Evolutionary conservation across 2,888 invertebrate species (phyloP).

Genomic region (Orthonevra nobilis): DNA sequence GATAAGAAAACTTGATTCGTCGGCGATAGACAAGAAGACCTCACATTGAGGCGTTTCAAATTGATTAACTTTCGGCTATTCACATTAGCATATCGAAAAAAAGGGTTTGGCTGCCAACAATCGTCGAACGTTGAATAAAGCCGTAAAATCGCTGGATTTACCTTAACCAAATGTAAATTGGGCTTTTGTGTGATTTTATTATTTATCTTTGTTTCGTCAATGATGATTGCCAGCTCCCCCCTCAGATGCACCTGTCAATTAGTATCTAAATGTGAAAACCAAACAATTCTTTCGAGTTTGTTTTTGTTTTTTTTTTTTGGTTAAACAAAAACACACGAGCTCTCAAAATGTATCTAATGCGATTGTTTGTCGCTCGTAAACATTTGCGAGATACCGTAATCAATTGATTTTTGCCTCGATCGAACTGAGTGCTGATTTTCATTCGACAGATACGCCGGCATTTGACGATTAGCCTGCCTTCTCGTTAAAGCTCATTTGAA

Average conservation of each 20-base stretch:
- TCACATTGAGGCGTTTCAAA: slow-evolving; percentile 11
- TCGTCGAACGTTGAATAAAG: slow-evolving; percentile 25
- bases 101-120: slow-evolving; percentile 7
- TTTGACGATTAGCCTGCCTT: slow-evolving; percentile 5
- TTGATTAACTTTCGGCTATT: slow-evolving; percentile 39
- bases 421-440: no score
- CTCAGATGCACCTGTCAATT: slow-evolving; percentile 37
- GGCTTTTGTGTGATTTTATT: not conserved
- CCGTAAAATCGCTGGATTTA: slow-evolving; percentile 26
- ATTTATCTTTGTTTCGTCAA: slow-evolving; percentile 1
- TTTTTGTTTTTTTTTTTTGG: no score
- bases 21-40: not conserved
- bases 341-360: not conserved
- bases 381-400: slow-evolving; percentile 27
- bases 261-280: slow-evolving; percentile 54
- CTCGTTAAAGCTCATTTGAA: slow-evolving; percentile 49
- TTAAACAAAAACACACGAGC: slow-evolving; percentile 32
- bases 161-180: slow-evolving; percentile 24
- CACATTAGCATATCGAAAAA: slow-evolving; percentile 29
- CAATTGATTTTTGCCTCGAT: slow-evolving; percentile 45
- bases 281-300: no score
- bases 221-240: not conserved
- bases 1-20: slow-evolving; percentile 28
- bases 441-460: no score
- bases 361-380: slow-evolving; percentile 35